Base-by-base conservation (phyloP, 2,113 vertebrate species). In the Atherinomorus stipes region DNA sequence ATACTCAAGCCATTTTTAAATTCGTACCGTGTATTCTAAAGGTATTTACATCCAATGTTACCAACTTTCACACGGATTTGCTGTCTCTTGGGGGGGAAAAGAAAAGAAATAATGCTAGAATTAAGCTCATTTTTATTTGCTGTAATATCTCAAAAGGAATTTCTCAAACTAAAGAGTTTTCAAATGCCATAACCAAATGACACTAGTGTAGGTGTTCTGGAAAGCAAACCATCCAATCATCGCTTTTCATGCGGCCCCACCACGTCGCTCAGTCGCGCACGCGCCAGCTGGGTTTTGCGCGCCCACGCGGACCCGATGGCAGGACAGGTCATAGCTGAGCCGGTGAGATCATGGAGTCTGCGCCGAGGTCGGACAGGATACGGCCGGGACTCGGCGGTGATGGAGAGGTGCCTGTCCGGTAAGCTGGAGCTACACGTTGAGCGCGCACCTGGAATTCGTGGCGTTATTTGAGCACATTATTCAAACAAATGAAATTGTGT, bases 271-370 rank as follows among this genome's bases (percentile, higher is more conserved):
- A 22, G 49, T 74, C 81, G 73, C 74, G 80, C 78, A 83, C 84
- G 76, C 83, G 76, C 82, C 86, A 60, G 76, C 66, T 59, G 86
- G 57, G 38, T 52, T 70, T 34, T 51, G 87, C 84, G 85, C 86
- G 89, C 59, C 67, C 89, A 76, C 82, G 89, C 84, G 86, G 89
- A 72, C 78, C 86, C 71, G 84, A 78, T 85, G 86, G 83, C 83
- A 81, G 88, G 81, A 83, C 79, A 84, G 92, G 91, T 90, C 88
- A 84, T 19, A 73, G 78, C 68, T 83, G 88, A 87, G 74, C 86
- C 31, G 90, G 78, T 88, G 90, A 89, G 80, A 86, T 87, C 73
- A 90, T 85, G 86, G 86, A 89, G 81, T 47, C 86, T 26, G 76
- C 73, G 66, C 81, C 63, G 87, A 81, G 76, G 80, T 85, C 73